Evolutionary conservation across 2,113 vertebrate genomes (phyloP), one percentile per base, ranked within the genome.

Genomic region (Platysteira castanea): DNA sequence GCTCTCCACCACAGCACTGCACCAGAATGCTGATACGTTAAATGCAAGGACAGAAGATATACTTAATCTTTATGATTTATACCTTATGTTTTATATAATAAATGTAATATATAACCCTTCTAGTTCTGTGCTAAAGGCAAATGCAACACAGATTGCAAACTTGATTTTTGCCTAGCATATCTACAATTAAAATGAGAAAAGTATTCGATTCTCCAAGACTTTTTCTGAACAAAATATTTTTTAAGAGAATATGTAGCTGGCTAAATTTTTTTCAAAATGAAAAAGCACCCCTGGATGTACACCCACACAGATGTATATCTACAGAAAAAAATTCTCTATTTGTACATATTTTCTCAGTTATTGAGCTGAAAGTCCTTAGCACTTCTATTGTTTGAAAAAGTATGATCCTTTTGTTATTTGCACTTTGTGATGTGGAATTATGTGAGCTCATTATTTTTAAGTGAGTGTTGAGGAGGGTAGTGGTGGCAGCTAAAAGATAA

Each of bases 361-460:
- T 11, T 83, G 9, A 47, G 15, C 24, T 47, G 42, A 84, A 86
- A 53, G 13, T 64, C 27, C 42, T 84, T 18, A 74, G 18, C 8
- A 69, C 2, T 46, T 65, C 1, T 11, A 22, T 21, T 84, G 21
- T 61, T 90, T 89, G n/a, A 42, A 74, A 69, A 87, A 75, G 6
- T 23, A 23, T 31, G 26, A 69, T 35, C 7, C 8, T 74, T 87
- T 82, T 30, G 31, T 67, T 84, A 70, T 81, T 93, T 89, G 39
- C 14, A 23, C 23, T 91, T 88, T 46, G 37, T 65, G 39, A 30
- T 35, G 13, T 14, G 78, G 60, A 91, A 65, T 91, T 74, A 75
- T 39, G 7, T 59, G 11, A 68, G 63, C 15, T 89, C 33, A 75
- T 78, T 84, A 77, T 77, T 85, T 96, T 94, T 65, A 92, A 91